phyloP scores from a whole-genome alignment of 2,113 vertebrate species.

The Scopus umbretta region DNA sequence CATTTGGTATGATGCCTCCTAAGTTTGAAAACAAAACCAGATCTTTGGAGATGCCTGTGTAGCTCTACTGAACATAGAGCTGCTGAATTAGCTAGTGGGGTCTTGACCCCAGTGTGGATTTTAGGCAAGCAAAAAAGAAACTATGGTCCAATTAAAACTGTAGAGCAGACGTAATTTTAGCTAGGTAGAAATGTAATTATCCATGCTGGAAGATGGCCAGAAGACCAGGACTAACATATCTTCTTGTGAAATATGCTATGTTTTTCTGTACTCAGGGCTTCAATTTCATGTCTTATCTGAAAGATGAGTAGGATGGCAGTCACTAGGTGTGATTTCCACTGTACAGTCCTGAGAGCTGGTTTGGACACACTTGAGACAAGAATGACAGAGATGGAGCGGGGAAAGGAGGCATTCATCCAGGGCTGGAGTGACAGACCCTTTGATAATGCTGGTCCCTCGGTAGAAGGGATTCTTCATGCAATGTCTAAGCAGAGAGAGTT shows the following conservation, averaged over 20 bases:
- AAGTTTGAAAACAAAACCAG: not conserved
- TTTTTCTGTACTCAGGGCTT: slow-evolving; percentile 11
- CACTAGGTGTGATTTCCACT: not conserved
- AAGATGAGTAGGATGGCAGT: slow-evolving; percentile 28
- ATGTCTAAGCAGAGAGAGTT: not conserved
- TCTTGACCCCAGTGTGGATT: not conserved
- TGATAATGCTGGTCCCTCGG: not conserved
- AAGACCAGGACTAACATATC: not conserved
- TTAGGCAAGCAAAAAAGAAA: not conserved
- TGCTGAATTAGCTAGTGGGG: not conserved
- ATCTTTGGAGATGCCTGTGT: not conserved
- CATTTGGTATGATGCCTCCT: not conserved
- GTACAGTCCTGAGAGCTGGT: not conserved
- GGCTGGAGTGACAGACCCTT: slow-evolving; percentile 22
- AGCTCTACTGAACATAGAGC: not conserved
- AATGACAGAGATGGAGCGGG: not conserved
- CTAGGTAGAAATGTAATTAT: slow-evolving; percentile 9
- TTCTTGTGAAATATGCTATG: not conserved
- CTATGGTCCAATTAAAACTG: not conserved
- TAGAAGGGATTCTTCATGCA: slow-evolving; percentile 28
- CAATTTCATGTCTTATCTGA: slow-evolving; percentile 32
- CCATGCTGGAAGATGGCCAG: not conserved
- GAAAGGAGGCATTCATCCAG: slow-evolving; percentile 23
- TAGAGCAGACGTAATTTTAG: not conserved
- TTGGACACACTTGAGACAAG: not conserved